These are phyloP conservation scores for Lissonota sp. DNA, from an alignment of 2,888 invertebrate species.

Conservation along the genomic window DNA sequence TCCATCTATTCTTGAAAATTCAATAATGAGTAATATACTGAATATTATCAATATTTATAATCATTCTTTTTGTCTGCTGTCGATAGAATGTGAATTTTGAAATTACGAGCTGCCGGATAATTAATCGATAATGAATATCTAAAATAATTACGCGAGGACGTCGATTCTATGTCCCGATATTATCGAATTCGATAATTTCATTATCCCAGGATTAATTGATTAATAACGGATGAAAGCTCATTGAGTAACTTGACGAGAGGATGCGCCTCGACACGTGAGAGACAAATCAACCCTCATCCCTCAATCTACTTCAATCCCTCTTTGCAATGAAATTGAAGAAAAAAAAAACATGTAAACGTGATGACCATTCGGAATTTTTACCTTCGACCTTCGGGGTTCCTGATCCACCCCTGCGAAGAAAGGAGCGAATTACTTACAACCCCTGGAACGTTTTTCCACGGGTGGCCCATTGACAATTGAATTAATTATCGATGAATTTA, in stretches of 20 bases:
- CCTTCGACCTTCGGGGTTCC: not conserved
- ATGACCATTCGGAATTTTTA: not conserved
- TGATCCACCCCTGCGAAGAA: not conserved
- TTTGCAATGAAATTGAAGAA: not conserved
- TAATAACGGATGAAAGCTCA: slow-evolving; percentile 33
- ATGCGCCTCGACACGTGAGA: not conserved
- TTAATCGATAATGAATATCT: slow-evolving; percentile 38
- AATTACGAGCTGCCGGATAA: not conserved
- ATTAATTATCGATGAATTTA: not conserved
- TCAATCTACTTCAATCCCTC: not conserved
- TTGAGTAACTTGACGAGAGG: slow-evolving; percentile 20
- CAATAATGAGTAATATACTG: not conserved
- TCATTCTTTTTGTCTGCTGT: too few relatives aligned
- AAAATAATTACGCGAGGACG: not conserved
- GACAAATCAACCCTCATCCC: not conserved
- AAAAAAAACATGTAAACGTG: not conserved
- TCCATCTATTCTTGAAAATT: too few relatives aligned
- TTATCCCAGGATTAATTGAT: slow-evolving; percentile 41
- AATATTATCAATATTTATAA: not conserved
- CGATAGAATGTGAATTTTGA: too few relatives aligned
- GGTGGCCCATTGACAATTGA: not conserved
- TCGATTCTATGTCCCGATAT: not conserved
- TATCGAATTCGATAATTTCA: slow-evolving; percentile 33
- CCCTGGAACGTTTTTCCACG: not conserved
- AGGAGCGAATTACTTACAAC: not conserved